phyloP scores from a whole-genome alignment of 2,113 vertebrate genomes.

The Rhineura floridana region DNA sequence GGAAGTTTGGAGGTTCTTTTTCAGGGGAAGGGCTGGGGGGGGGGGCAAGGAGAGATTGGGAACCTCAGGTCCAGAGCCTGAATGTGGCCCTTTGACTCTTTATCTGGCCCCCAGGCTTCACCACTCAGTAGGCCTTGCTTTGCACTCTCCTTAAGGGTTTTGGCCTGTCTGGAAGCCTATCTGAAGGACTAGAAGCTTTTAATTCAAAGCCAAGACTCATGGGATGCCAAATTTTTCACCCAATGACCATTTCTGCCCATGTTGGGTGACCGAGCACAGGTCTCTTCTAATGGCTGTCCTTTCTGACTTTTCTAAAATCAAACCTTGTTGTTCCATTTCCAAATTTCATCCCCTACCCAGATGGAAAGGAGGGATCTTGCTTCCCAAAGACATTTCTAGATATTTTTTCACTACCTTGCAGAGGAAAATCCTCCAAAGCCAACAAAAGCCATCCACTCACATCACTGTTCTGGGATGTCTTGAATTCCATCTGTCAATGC shows the following conservation, averaged over 20 bases:
- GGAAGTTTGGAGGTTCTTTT: no score
- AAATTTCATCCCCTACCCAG: background rate
- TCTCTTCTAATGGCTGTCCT: constrained; percentile 19
- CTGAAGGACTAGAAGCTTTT: background rate
- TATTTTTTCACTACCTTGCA: background rate
- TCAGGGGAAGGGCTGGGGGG: no score
- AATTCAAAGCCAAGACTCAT: background rate
- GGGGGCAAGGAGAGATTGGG: no score
- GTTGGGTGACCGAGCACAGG: background rate
- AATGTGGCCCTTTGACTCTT: no score
- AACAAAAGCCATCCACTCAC: constrained; percentile 5
- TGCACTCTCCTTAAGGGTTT: no score
- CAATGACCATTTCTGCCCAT: background rate
- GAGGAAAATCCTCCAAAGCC: background rate
- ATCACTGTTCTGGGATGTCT: no score
- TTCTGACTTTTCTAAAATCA: background rate
- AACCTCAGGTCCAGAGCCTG: no score
- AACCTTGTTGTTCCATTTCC: background rate
- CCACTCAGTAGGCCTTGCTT: no score
- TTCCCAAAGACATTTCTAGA: background rate
- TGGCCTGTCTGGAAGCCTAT: no score
- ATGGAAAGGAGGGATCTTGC: background rate
- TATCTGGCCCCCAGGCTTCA: no score
- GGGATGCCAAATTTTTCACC: background rate
- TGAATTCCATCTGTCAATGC: background rate